These are phyloP conservation scores for Euwallacea similis DNA, from an alignment of 1,140 invertebrate genomes.

Conservation along the genomic window DNA sequence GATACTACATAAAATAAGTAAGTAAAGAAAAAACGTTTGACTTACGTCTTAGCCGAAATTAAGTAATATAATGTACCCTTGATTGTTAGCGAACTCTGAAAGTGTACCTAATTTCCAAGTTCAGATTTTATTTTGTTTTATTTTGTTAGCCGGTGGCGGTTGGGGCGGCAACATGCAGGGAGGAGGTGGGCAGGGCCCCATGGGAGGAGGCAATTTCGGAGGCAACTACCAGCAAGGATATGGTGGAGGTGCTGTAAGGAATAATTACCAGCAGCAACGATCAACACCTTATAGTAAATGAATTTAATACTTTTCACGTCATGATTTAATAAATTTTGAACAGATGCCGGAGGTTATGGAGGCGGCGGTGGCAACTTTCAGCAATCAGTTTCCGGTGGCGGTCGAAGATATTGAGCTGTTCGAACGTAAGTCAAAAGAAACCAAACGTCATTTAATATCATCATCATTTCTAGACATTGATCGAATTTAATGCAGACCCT, in stretches of 20 bases:
- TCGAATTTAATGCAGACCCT: too few relatives aligned
- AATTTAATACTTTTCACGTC: slow-evolving; percentile 11
- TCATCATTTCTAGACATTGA: too few relatives aligned
- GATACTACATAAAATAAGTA: not conserved
- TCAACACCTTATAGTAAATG: slow-evolving; percentile 66
- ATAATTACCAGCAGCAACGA: slow-evolving; percentile 66
- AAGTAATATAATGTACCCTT: too few relatives aligned
- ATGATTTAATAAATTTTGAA: slow-evolving; percentile 30
- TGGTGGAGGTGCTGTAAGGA: slow-evolving; percentile 65
- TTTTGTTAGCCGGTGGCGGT: slow-evolving; percentile 30
- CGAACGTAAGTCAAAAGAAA: too few relatives aligned
- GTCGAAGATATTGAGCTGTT: not conserved
- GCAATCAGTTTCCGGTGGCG: not conserved
- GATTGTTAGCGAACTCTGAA: too few relatives aligned
- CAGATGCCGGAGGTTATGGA: slow-evolving; percentile 39
- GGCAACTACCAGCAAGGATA: slow-evolving; percentile 76
- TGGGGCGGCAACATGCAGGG: slow-evolving; percentile 57
- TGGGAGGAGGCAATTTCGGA: slow-evolving; percentile 65
- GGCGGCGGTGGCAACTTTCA: slow-evolving; percentile 34
- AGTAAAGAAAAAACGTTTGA: too few relatives aligned
- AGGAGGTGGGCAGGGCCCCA: slow-evolving; percentile 57
- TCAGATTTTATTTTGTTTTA: not conserved
- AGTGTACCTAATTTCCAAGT: not conserved
- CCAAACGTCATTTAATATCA: too few relatives aligned
- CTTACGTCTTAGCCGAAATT: not conserved